Evolutionary conservation across 2,797 vertebrate genomes (phyloP).

Genomic region (Poeciliopsis gracilis): DNA sequence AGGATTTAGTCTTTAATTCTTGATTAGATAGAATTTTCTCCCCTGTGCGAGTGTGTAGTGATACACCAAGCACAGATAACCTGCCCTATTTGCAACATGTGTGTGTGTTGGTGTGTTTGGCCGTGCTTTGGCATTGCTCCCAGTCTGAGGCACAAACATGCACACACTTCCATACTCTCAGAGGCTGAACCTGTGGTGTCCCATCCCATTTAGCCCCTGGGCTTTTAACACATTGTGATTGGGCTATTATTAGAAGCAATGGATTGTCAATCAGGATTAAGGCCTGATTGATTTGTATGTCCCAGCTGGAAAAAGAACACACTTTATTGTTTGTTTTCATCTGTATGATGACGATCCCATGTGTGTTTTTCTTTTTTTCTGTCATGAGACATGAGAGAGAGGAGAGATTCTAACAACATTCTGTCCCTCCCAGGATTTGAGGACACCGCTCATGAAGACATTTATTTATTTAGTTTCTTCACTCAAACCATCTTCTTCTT

Average conservation of each 20-base stretch:
- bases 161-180: not conserved
- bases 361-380: slow-evolving; percentile 6
- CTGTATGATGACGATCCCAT: slow-evolving; percentile 26
- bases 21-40: slow-evolving; percentile 85
- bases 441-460: slow-evolving; percentile 53
- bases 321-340: slow-evolving; percentile 41
- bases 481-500: slow-evolving; percentile 62
- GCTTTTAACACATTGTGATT: slow-evolving; percentile 72
- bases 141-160: slow-evolving; percentile 10
- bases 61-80: slow-evolving; percentile 70
- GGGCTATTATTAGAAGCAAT: slow-evolving; percentile 74
- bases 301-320: slow-evolving; percentile 55
- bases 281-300: slow-evolving; percentile 68
- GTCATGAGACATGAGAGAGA: slow-evolving; percentile 32
- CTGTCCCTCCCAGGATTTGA: slow-evolving; percentile 40
- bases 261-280: slow-evolving; percentile 80
- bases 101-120: slow-evolving; percentile 20
- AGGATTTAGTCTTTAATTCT: slow-evolving; percentile 86
- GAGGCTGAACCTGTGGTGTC: slow-evolving; percentile 26
- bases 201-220: slow-evolving; percentile 55
- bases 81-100: slow-evolving; percentile 43
- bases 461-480: slow-evolving; percentile 62
- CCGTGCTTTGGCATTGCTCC: slow-evolving; percentile 26
- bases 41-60: slow-evolving; percentile 64
- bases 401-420: slow-evolving; percentile 17